Evolutionary conservation across 2,888 invertebrate species (phyloP).

Genomic region (Leptogaster cylindrica): DNA sequence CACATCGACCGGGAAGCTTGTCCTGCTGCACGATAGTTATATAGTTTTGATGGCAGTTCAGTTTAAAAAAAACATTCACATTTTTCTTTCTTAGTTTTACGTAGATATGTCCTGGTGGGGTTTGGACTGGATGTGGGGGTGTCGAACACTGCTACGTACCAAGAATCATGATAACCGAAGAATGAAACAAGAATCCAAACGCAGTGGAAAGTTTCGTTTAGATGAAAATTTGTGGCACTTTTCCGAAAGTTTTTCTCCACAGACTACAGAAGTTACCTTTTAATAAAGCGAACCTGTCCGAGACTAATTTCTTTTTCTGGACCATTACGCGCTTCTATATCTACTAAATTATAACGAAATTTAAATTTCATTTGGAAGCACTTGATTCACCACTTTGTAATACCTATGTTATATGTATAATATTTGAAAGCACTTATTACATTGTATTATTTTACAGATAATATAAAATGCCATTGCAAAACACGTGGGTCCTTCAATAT

Average conservation of each 20-base stretch:
- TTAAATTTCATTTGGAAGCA: too few species aligned
- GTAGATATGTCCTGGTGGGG: slow-evolving; percentile 8
- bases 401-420: too few species aligned
- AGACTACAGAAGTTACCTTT: not conserved
- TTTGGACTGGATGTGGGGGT: not conserved
- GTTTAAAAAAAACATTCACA: slow-evolving; percentile 21
- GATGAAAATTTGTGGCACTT: slow-evolving; percentile 12
- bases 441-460: too few species aligned
- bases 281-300: not conserved
- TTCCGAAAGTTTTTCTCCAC: not conserved
- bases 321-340: not conserved
- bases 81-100: slow-evolving; percentile 14
- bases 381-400: too few species aligned
- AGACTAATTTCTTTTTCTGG: not conserved
- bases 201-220: not conserved
- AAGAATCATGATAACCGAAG: not conserved
- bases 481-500: too few species aligned
- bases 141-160: slow-evolving; percentile 2
- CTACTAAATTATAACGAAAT: too few species aligned
- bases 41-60: slow-evolving; percentile 27
- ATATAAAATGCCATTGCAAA: too few species aligned
- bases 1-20: not conserved
- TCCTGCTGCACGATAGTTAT: not conserved
- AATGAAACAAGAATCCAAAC: not conserved
- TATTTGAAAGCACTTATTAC: too few species aligned